Percentiles rank a stretch among this genome's conserved stretches.
phyloP scores from a whole-genome alignment of 2,113 vertebrate genomes.

The Bubo bubo region DNA sequence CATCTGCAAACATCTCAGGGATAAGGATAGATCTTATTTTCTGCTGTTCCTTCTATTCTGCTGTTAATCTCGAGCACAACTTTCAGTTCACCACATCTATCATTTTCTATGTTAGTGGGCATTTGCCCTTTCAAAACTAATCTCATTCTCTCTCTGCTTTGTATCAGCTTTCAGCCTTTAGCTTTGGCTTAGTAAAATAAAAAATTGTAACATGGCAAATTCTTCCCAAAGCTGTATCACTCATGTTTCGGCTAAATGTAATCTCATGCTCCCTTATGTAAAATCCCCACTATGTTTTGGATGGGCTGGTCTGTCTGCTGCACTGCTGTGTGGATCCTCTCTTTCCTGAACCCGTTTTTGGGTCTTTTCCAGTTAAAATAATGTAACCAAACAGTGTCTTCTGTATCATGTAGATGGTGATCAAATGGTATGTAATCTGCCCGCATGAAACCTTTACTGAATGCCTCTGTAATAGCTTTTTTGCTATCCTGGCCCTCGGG shows the following conservation, averaged over 20 bases:
- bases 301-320: background rate
- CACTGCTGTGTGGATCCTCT: background rate
- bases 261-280: background rate
- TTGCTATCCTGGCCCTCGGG: background rate
- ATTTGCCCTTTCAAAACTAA: background rate
- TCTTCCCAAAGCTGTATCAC: background rate
- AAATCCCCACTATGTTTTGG: background rate
- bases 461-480: background rate
- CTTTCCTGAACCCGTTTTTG: background rate
- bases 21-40: background rate
- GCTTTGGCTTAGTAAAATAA: background rate
- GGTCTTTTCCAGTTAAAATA: background rate
- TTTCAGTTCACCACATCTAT: background rate
- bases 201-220: background rate
- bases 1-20: background rate
- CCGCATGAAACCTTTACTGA: background rate
- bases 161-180: background rate
- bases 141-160: background rate
- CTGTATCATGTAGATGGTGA: background rate
- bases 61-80: background rate
- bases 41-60: background rate
- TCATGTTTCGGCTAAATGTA: background rate
- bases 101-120: background rate
- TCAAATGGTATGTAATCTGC: background rate
- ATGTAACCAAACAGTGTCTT: background rate